Base-by-base conservation (phyloP, 1,140 invertebrate genomes). In the Temnothorax longispinosus region DNA sequence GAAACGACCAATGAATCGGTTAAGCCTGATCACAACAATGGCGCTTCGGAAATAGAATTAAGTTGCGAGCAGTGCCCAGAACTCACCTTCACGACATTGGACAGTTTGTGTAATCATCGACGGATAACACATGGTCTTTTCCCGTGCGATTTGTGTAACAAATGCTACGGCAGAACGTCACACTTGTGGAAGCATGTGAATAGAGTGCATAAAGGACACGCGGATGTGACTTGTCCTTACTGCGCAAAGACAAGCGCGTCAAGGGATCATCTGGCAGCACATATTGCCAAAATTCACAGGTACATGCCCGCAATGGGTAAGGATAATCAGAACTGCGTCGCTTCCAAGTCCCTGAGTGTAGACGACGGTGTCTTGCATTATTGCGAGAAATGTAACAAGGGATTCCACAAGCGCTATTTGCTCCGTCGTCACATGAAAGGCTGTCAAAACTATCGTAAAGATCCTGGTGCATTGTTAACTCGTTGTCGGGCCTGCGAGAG, bases 111-210 rank as follows among this genome's bases (percentile, higher is more conserved):
- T 67, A 95, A 95, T 77, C 96, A 97, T 91, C 92, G 96, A n/a
- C 92, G 96, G 75, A 94, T 94, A 21, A 91, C 94, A 47, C 96
- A 97, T 87, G 94, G 94, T 32, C 95, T 96, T 3, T 96, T 96
- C 80, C 96, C 96, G 2, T 97, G 96, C 86, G 96, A 97, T 92
- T 90, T 97, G 1, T 97, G 96, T 89, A 96, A 96, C 84, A 97
- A 97, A 87, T 96, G 95, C 81, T 97, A 97, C 64, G 96, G 96
- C 0, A 91, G 96, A 8, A 96, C 96, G 1, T 96, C 96, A 3
- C 96, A 97, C 88, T 88, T 97, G 8, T 97, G 96, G 96, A 97
- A 97, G 87, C 96, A 97, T 84, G 96, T 97, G 0, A 96, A 96
- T 88, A 93, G 96, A 50, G 95, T 96, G 35, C 96, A 97, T 85